Conservation (phyloP, 2,797 vertebrate species). For the Miichthys miiuy region DNA sequence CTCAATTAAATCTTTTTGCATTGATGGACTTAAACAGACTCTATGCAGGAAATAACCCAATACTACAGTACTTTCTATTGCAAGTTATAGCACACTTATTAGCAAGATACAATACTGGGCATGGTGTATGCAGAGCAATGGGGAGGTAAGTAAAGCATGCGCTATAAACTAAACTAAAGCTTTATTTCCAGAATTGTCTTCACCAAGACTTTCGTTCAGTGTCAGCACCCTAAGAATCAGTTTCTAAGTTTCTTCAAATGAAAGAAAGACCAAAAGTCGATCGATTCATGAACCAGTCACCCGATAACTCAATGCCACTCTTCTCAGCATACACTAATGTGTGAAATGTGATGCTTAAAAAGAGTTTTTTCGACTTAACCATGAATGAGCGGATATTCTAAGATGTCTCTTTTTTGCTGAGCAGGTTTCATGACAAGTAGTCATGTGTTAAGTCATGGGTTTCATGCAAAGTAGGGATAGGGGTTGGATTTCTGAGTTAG, state of each 20-base stretch:
- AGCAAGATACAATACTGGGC: conserved; percentile 74
- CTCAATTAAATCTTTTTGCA: conserved; percentile 48
- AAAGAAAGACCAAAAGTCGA: conserved; percentile 68
- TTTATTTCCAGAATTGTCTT: conserved; percentile 64
- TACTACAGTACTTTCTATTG: conserved; percentile 72
- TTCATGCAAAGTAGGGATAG: conserved; percentile 83
- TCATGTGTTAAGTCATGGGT: conserved; percentile 74
- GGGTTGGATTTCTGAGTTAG: conserved; percentile 73
- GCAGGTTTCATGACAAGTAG: conserved; percentile 72
- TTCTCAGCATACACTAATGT: conserved; percentile 59
- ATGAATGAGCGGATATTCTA: conserved; percentile 73
- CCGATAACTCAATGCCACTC: conserved; percentile 55
- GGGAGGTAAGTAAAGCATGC: conserved; percentile 78
- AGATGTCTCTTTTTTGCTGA: conserved; percentile 77
- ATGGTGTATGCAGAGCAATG: conserved; percentile 66
- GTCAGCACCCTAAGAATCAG: conserved; percentile 76
- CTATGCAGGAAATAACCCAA: conserved; percentile 66
- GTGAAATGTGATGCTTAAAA: conserved; percentile 73
- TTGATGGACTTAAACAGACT: conserved; percentile 61
- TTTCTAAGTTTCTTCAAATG: conserved; percentile 64
- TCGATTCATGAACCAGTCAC: conserved; percentile 61
- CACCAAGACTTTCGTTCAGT: conserved; percentile 53
- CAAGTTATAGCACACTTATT: conserved; percentile 77
- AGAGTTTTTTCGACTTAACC: conserved; percentile 56
- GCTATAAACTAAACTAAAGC: conserved; percentile 79